Base-by-base conservation (phyloP, 2,113 vertebrate genomes). In the Leuciscus idus region DNA sequence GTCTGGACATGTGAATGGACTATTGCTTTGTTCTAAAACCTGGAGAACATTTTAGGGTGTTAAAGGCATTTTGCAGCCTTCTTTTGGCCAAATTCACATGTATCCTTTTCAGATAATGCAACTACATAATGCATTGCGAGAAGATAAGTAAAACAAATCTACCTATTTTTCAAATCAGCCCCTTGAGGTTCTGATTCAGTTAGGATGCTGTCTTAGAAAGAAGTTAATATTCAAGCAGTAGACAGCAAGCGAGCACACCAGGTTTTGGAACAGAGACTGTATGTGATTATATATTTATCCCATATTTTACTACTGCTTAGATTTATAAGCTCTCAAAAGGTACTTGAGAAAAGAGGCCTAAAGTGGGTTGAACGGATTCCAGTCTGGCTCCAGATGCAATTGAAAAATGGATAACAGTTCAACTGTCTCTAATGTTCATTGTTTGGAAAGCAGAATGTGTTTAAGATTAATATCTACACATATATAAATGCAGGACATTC, bases 401-500 rank as follows among this genome's bases (percentile, higher is more conserved):
- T 19, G 61, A 70, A 82, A 33, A 82, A 82, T 82, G 28, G 64
- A 68, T 66, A 30, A 39, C 30, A 83, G 81, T 50, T 68, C 62
- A 55, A 26, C 28, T 36, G 81, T 73, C 68, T 59, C 30, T 59
- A 59, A 84, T 21, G 46, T 43, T 73, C 66, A 26, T 59, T 84
- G 68, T 84, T 72, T 84, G 50, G 19, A 84, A 33, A 36, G 33
- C 48, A 39, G 30, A 84, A 59, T 43, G 68, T 59, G 50, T 73
- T 59, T 72, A 84, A 39, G 52, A 84, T 84, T 73, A 59, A 72
- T 84, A 73, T 57, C 64, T 68, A 33, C 64, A 52, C 62, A 70
- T 74, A 39, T 84, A 43, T 73, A 59, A 73, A 74, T 52, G 11
- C 64, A 70, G 26, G 61, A 81, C 39, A 48, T 81, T 82, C 26